Percentiles rank a stretch among this genome's conserved stretches.
Evolutionary conservation across 2,888 invertebrate genomes (phyloP).

Genomic region (Polyploca ridens): DNA sequence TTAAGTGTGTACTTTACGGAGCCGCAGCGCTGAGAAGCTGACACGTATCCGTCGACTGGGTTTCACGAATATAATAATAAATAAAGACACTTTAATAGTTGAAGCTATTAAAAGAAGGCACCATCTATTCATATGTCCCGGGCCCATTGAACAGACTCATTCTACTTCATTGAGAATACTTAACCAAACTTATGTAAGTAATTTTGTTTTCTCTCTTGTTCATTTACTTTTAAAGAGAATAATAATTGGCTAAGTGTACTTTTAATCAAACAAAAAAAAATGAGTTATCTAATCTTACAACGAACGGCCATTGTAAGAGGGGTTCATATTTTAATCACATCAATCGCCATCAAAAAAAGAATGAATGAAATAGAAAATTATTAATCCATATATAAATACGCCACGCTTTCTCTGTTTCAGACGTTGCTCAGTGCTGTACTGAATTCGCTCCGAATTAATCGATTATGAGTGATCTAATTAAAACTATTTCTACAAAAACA

Average conservation of each 20-base stretch:
- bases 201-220: not conserved
- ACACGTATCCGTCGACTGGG: conserved; percentile 28
- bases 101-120: conserved; percentile 41
- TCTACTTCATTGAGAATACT: conserved; percentile 3
- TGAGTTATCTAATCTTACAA: not conserved
- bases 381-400: not conserved
- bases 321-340: not conserved
- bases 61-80: conserved; percentile 28
- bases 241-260: not conserved
- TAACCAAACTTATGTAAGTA: not conserved
- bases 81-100: conserved; percentile 54
- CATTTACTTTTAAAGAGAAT: not conserved
- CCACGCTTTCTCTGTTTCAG: conserved; percentile 13
- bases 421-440: not conserved
- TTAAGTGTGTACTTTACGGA: conserved; percentile 32
- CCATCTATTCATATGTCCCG: conserved; percentile 50
- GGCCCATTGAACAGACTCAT: conserved; percentile 32
- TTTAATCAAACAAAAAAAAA: not conserved
- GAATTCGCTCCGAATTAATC: conserved; percentile 42
- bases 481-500: conserved; percentile 33
- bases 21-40: conserved; percentile 27
- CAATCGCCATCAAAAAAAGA: not conserved
- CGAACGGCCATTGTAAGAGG: not conserved
- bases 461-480: conserved; percentile 37
- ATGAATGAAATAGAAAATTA: not conserved